Evolutionary conservation across 2,113 vertebrate genomes (phyloP).

Genomic region (Etia nguti): DNA sequence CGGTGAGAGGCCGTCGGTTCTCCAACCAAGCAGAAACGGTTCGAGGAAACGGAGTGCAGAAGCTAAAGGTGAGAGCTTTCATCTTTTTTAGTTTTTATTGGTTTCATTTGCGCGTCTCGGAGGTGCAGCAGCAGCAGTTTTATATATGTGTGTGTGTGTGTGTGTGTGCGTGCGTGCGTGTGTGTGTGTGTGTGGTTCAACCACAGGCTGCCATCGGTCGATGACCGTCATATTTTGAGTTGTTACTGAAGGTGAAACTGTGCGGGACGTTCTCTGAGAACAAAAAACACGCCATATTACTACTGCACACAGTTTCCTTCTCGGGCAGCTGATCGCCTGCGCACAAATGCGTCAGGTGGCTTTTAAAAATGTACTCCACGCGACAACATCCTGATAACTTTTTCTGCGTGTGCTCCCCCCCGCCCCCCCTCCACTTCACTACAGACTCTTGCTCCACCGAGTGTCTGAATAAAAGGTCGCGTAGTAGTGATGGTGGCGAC

Average conservation of each 20-base stretch:
- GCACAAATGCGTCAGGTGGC: not conserved
- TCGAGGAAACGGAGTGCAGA: slow-evolving; percentile 77
- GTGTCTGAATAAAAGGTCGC: slow-evolving; percentile 79
- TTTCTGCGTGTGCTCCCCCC: not conserved
- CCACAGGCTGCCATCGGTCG: not conserved
- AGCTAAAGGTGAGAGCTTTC: slow-evolving; percentile 45
- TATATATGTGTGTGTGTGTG: too few species aligned
- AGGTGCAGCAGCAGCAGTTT: not conserved
- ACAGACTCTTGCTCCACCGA: slow-evolving; percentile 45
- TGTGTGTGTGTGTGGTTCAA: not conserved
- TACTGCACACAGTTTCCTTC: not conserved
- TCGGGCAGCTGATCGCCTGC: not conserved
- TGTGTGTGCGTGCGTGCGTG: not conserved
- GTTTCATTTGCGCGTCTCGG: not conserved
- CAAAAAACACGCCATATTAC: not conserved
- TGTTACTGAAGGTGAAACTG: not conserved
- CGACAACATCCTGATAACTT: not conserved
- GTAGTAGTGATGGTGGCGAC: slow-evolving; percentile 65
- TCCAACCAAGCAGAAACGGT: not conserved
- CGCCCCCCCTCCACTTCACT: not conserved
- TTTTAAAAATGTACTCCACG: not conserved
- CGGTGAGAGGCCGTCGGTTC: not conserved
- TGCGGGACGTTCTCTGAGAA: not conserved
- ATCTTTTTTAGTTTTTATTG: not conserved
- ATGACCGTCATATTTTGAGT: not conserved